Base-by-base conservation (phyloP, 1,140 invertebrate genomes). In the Limonius californicus region DNA sequence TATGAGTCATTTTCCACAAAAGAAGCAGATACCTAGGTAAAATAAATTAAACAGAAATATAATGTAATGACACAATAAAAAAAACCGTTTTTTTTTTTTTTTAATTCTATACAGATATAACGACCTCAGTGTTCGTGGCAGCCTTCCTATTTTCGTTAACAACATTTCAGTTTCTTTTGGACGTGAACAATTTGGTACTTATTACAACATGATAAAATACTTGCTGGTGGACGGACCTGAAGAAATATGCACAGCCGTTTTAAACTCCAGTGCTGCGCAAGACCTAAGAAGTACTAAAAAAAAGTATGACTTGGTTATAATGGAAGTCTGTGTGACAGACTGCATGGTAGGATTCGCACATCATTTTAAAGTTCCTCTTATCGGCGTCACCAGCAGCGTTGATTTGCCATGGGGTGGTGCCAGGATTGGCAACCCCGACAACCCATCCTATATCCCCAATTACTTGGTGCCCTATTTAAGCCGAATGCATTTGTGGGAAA, bases 391-490 rank as follows among this genome's bases (percentile, higher is more conserved):
- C 7, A 84, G 83, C 0, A 83, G 83, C 59, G 70, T 77, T 0
- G 59, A 84, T 7, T 83, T 87, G 79, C 82, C 82, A 0, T 76
- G 75, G 75, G 61, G 45, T 9, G 43, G 62, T n/a, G 71, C 78
- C 9, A 79, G 84, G 8, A 76, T 87, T 11, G 82, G 80, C 1
- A 76, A 83, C 53, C 79, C 80, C 0, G 80, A 86, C 39, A 84
- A 85, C 68, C 83, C 86, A 0, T 78, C 84, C 1, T 86, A 85
- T 66, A 76, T 87, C 0, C 84, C 87, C 0, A 72, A 73, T 2
- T 68, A 83, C 35, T 84, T 82, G 16, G 66, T 80, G 1, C 67
- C 74, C 0, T 78, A 75, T 21, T 67, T 73, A 0, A 71, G 73
- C 1, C 74, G 76, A 1, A 83, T 89, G 81, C 77, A 63, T 1